Evolutionary conservation across 2,797 vertebrate genomes (phyloP).

Genomic region (Rhynchotus rufescens): DNA sequence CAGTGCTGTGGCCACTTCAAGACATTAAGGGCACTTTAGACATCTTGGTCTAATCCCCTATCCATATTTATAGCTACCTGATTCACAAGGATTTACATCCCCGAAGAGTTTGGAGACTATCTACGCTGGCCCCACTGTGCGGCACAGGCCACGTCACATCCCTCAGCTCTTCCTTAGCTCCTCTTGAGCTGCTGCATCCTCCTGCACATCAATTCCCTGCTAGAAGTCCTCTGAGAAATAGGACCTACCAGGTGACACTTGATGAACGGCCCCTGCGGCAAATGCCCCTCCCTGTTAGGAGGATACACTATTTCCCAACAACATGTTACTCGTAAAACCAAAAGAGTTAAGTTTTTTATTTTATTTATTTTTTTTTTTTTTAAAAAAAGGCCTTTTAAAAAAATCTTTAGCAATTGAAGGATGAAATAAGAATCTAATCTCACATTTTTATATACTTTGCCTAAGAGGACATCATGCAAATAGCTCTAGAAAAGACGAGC

Average conservation of each 20-base stretch:
- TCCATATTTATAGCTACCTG: slow-evolving; percentile 2
- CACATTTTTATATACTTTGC: not conserved
- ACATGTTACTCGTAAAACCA: slow-evolving; percentile 26
- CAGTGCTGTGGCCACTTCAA: fast-evolving
- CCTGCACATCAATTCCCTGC: slow-evolving; percentile 22
- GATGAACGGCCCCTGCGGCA: slow-evolving; percentile 46
- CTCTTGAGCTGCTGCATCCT: slow-evolving; percentile 19
- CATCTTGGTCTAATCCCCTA: not conserved
- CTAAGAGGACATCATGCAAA: not conserved
- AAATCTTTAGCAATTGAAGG: slow-evolving; percentile 16
- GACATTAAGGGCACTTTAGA: not conserved
- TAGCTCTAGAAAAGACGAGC: not conserved
- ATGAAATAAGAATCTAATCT: not conserved
- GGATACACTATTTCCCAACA: not conserved
- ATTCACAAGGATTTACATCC: slow-evolving; percentile 32
- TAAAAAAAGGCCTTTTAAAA: not conserved
- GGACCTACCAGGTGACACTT: not conserved
- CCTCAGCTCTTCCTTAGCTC: slow-evolving; percentile 32
- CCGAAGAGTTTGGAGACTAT: not conserved
- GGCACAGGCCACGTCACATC: not conserved
- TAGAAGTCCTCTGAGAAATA: not conserved
- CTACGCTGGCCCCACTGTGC: not conserved
- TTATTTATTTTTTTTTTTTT: not conserved
- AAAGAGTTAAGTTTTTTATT: not conserved
- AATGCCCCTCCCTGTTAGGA: slow-evolving; percentile 28